Percentiles rank a stretch among this genome's conserved stretches.
These are phyloP conservation scores for Drosophila parabipectinata DNA, from an alignment of 1,140 invertebrate genomes.

Conservation along the genomic window DNA sequence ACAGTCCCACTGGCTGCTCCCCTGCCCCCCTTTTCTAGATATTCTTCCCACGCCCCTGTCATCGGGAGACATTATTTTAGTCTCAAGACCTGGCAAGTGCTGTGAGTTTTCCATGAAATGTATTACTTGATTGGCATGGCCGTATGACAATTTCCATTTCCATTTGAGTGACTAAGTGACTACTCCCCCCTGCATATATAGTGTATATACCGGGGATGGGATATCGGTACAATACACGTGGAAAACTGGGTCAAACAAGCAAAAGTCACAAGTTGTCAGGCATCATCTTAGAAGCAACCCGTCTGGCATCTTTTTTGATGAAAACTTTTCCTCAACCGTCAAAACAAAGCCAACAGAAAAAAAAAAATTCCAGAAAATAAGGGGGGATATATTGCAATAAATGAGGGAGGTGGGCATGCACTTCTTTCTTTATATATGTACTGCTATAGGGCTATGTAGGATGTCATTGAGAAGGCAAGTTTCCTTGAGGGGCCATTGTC, in stretches of 20 bases:
- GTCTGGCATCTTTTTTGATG: conserved; percentile 42
- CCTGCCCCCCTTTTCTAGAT: background rate
- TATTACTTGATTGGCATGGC: conserved; percentile 78
- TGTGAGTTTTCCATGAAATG: conserved; percentile 27
- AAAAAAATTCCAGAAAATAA: conserved; percentile 9
- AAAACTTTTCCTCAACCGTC: conserved; percentile 39
- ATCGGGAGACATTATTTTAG: conserved; percentile 13
- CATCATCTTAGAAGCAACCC: conserved; percentile 15
- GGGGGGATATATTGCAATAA: background rate
- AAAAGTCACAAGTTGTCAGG: conserved; percentile 13
- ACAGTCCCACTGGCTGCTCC: too few relatives aligned
- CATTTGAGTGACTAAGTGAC: background rate
- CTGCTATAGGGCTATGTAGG: conserved; percentile 10
- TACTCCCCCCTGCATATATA: background rate
- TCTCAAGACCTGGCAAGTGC: conserved; percentile 9
- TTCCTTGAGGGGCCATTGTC: conserved; percentile 31
- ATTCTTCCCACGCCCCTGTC: background rate
- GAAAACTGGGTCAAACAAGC: conserved; percentile 47
- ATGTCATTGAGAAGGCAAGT: conserved; percentile 40
- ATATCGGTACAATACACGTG: conserved; percentile 33
- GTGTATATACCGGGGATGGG: conserved; percentile 13
- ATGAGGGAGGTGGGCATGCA: background rate
- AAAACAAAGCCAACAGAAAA: conserved; percentile 36
- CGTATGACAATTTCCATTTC: conserved; percentile 58
- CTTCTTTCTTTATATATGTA: background rate